Evolutionary conservation across 2,888 invertebrate species (phyloP).

Genomic region (Matsumyia berberina): DNA sequence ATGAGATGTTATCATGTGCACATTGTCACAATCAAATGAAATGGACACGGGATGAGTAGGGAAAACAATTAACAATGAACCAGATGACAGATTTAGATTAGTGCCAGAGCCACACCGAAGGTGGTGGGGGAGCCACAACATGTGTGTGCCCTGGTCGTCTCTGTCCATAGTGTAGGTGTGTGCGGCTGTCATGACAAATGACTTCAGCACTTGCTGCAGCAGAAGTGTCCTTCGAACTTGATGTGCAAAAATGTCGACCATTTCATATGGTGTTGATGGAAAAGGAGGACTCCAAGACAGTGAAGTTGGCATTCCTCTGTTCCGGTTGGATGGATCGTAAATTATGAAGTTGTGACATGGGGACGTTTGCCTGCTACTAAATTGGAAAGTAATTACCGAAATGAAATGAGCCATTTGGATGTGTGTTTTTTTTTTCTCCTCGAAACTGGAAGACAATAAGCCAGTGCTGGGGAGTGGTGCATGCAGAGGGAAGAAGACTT

Average conservation of each 20-base stretch:
- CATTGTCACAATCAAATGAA: conserved; percentile 64
- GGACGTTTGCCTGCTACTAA: conserved; percentile 34
- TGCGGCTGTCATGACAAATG: conserved; percentile 73
- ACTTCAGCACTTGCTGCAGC: conserved; percentile 67
- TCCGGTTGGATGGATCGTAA: conserved; percentile 58
- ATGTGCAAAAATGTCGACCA: conserved; percentile 71
- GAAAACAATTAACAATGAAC: conserved; percentile 72
- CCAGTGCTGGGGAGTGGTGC: neutral
- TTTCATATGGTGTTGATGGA: conserved; percentile 49
- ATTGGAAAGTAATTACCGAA: conserved; percentile 73
- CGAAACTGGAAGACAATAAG: neutral
- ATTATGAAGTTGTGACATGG: conserved; percentile 65
- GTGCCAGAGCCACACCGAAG: conserved; percentile 41
- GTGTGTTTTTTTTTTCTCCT: neutral
- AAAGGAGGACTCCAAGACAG: conserved; percentile 43
- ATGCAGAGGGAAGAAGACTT: neutral
- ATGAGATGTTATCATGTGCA: conserved; percentile 51
- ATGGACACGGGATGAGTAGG: conserved; percentile 55
- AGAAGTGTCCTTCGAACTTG: conserved; percentile 66
- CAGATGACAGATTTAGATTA: conserved; percentile 72
- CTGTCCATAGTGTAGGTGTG: conserved; percentile 30
- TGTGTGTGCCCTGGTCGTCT: conserved; percentile 20
- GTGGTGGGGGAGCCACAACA: conserved; percentile 23
- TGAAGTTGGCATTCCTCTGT: conserved; percentile 26
- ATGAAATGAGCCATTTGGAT: conserved; percentile 44